A percentile compares a stretch with the other conserved stretches of the same genome.
Evolutionary conservation across 2,113 vertebrate genomes (phyloP).

Genomic region (Indri indri): DNA sequence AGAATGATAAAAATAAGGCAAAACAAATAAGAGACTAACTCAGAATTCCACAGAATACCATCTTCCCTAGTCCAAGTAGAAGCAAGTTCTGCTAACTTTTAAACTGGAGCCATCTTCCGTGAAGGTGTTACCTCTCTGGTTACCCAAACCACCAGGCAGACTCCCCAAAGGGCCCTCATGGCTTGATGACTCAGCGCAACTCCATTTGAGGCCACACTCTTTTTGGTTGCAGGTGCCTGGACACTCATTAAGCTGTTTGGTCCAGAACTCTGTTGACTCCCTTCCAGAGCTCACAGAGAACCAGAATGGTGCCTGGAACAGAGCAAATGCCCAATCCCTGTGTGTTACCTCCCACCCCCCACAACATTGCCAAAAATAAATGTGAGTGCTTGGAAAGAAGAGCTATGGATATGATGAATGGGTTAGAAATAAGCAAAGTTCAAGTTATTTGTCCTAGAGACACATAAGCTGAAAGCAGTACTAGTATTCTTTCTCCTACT

Average conservation of each 20-base stretch:
- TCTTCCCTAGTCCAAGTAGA: neutral
- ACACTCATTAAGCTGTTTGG: neutral
- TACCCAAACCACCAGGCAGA: accelerated
- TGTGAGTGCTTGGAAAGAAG: neutral
- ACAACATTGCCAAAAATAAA: neutral
- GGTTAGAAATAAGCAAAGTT: neutral
- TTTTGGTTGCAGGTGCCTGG: neutral
- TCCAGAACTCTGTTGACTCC: neutral
- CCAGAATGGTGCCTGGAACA: neutral
- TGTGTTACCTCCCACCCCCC: accelerated
- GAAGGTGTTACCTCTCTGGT: neutral
- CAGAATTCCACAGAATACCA: neutral
- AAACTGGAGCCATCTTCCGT: accelerated
- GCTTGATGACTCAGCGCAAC: neutral
- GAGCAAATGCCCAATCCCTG: too few relatives aligned
- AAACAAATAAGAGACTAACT: neutral
- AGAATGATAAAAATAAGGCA: neutral
- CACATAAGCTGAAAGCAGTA: neutral
- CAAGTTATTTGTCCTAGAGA: neutral
- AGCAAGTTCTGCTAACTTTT: accelerated
- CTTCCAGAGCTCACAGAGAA: neutral
- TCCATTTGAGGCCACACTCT: accelerated
- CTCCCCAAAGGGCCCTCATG: accelerated
- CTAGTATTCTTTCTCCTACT: neutral
- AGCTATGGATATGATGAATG: neutral